Evolutionary conservation across 2,888 invertebrate genomes (phyloP).

Genomic region (Notodonta ziczac): DNA sequence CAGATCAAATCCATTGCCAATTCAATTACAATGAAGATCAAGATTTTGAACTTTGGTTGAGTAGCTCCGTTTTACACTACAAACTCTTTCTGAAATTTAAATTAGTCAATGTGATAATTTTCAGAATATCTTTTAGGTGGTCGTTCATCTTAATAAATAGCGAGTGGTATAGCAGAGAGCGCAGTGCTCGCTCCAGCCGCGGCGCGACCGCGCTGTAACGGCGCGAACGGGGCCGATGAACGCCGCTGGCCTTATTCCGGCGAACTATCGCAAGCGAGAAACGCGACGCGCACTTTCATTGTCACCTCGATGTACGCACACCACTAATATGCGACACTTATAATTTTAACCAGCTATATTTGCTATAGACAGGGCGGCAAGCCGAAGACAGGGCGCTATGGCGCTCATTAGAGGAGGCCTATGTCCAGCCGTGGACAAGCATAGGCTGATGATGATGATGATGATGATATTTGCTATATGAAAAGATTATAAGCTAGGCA

Average conservation of each 20-base stretch:
- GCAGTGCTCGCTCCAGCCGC: slow-evolving; percentile 37
- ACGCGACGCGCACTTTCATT: slow-evolving; percentile 80
- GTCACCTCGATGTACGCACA: slow-evolving; percentile 67
- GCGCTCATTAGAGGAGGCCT: too few species aligned
- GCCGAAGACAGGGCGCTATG: too few species aligned
- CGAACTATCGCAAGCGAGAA: slow-evolving; percentile 80
- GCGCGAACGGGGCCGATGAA: slow-evolving; percentile 80
- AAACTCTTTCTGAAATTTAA: too few species aligned
- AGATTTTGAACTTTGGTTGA: too few species aligned
- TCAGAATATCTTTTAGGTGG: not conserved
- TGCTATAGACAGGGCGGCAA: too few species aligned
- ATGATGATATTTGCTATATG: slow-evolving; percentile 22
- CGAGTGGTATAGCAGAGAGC: slow-evolving; percentile 33
- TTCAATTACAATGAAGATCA: too few species aligned
- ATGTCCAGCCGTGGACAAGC: too few species aligned
- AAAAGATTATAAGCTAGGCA: not conserved
- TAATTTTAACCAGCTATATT: slow-evolving; percentile 24
- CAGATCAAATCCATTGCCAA: too few species aligned
- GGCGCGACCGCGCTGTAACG: slow-evolving; percentile 62
- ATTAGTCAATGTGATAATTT: not conserved
- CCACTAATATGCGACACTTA: slow-evolving; percentile 25
- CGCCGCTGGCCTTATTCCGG: slow-evolving; percentile 80
- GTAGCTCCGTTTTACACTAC: too few species aligned
- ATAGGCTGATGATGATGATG: too few species aligned
- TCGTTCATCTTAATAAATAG: not conserved